Evolutionary conservation across 2,888 invertebrate species (phyloP), one percentile per base, ranked within the genome.

Genomic region (Acronicta alni): DNA sequence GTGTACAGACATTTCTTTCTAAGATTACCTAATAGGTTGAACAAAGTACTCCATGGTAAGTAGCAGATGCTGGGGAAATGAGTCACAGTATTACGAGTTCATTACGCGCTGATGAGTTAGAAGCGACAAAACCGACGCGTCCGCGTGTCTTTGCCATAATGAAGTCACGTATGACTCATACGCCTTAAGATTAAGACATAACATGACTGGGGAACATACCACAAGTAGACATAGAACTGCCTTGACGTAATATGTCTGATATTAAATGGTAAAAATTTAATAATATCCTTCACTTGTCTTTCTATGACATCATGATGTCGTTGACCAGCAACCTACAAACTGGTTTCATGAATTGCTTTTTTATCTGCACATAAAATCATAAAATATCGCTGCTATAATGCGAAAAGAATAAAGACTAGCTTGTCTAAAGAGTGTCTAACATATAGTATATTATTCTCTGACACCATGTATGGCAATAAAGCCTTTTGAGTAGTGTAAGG

Each of bases 161-260:
- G 61, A 61, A 67, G 77, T 76, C 67, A 67, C 57, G 49, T 57
- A 65, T 76, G 73, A 79, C 61, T 67, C 63, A 76, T 48, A 54
- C 42, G 44, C 17, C 38, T 56, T 58, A 35, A 47, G 26, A 59
- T 44, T 53, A 63, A 56, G 44, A 53, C 26, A 42, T 44, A 52
- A 48, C 15, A 54, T 26, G 48, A 48, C 41, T 41, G 20, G 37
- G n/a, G n/a, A 35, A 35, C 35, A n/a, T 35, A 12, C 35, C 35
- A 35, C 35, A 35, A 35, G n/a, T 35, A 35, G 35, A 35, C 4
- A 35, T 6, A n/a, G n/a, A 35, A 35, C 35, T 6, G 32, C n/a
- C 14, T 42, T 26, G 17, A 44, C 35, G 37, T n/a, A 23, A 45
- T 49, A 49, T 55, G 32, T 30, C 20, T 16, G 37, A 58, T 44